Base-by-base conservation (phyloP, 2,113 vertebrate genomes). In the Muntiacus muntjak region DNA sequence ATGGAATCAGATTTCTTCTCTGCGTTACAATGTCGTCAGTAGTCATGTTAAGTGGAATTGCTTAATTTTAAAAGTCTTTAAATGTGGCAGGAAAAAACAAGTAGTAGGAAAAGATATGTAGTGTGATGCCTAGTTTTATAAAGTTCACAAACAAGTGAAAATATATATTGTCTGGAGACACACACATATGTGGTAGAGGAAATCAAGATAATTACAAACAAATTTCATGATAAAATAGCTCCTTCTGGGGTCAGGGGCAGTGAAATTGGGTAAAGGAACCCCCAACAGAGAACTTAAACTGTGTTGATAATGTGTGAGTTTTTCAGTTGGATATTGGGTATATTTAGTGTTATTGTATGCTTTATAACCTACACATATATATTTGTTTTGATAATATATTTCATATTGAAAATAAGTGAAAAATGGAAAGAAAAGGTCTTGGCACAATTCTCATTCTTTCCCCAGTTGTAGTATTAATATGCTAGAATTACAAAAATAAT, bases 401-500 rank as follows among this genome's bases (percentile, higher is more conserved):
- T 60, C 45, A 45, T 92, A 36, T 55, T 67, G 55, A 82, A 95
- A 91, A 71, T 71, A 89, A 58, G 50, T 58, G 43, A 83, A 91
- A 52, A 82, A 82, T 94, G 81, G 76, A 67, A 94, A 78, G 50
- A 74, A 88, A 94, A 36, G 1, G 3, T 71, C 45, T 94, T 58
- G 87, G 60, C 43, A 50, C 12, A 45, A 2, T 94, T 88, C 52
- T 94, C 26, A 60, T 71, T 92, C 30, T 54, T 94, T 7, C 11
- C 26, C 19, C 10, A 36, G 57, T 26, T 64, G 2, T 92, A 60
- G 60, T 83, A 26, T 86, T 85, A n/a, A 85, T 82, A 79, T 36
- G 94, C 84, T 96, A 33, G 50, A 87, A 76, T 89, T 93, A 82
- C 5, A 64, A 85, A 94, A 94, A 74, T 64, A 79, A 52, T 67